phyloP scores from a whole-genome alignment of 2,888 invertebrate genomes.

The Nemotelus nigrinus region DNA sequence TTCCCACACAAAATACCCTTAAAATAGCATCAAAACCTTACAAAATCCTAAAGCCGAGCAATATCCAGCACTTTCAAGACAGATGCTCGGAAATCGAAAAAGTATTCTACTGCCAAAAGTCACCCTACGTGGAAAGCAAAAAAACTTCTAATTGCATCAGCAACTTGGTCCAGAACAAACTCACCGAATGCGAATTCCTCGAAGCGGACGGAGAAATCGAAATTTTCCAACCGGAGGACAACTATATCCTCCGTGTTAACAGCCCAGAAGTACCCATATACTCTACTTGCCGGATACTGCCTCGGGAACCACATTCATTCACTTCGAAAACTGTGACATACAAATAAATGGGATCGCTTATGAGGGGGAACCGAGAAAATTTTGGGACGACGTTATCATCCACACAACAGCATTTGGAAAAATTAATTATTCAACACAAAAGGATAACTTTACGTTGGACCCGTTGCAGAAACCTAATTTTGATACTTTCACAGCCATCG shows the following conservation, averaged over 20 bases:
- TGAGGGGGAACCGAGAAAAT: slow-evolving; percentile 12
- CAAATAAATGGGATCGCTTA: slow-evolving; percentile 26
- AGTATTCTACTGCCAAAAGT: neutral
- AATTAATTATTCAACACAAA: neutral
- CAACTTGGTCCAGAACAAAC: neutral
- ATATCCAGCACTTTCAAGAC: neutral
- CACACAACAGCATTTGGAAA: neutral
- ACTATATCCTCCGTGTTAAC: neutral
- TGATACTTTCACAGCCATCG: neutral
- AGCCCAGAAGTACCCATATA: neutral
- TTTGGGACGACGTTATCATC: neutral
- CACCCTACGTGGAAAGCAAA: neutral
- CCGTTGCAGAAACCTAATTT: no score
- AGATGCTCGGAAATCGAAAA: neutral
- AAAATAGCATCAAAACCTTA: neutral
- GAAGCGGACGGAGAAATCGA: no score
- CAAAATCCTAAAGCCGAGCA: no score
- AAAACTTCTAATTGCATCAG: neutral
- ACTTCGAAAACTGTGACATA: neutral
- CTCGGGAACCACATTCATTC: slow-evolving; percentile 6
- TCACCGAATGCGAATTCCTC: no score
- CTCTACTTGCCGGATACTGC: neutral
- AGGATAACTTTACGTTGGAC: neutral
- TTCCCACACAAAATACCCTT: slow-evolving; percentile 21
- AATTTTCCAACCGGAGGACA: no score